Evolutionary conservation across 2,888 invertebrate species (phyloP).

Genomic region (Actias luna): DNA sequence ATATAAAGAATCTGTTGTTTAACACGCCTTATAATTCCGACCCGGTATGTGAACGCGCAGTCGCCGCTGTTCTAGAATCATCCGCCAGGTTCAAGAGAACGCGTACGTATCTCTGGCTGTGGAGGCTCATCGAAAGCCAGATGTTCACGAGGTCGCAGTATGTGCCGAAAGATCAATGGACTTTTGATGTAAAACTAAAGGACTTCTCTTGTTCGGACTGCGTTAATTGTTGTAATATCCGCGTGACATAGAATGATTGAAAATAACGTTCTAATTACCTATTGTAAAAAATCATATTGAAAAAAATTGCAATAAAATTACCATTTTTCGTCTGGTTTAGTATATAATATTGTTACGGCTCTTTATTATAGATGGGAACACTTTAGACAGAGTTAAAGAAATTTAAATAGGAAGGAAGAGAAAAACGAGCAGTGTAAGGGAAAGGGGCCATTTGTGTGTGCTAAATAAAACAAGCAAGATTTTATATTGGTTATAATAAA

Average conservation of each 20-base stretch:
- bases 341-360: too few relatives aligned
- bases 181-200: slow-evolving; percentile 30
- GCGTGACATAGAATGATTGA: not conserved
- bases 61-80: slow-evolving; percentile 52
- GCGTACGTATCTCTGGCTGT: slow-evolving; percentile 53
- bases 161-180: slow-evolving; percentile 53
- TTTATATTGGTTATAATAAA: slow-evolving; percentile 64
- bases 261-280: not conserved
- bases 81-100: slow-evolving; percentile 48
- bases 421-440: too few relatives aligned
- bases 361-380: too few relatives aligned
- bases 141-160: slow-evolving; percentile 44
- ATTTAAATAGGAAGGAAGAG: too few relatives aligned
- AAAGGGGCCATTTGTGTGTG: too few relatives aligned
- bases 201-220: slow-evolving; percentile 36
- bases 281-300: slow-evolving; percentile 3
- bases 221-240: slow-evolving; percentile 39
- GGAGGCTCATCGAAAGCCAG: slow-evolving; percentile 48
- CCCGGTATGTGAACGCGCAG: slow-evolving; percentile 53
- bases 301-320: not conserved
- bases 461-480: slow-evolving; percentile 50
- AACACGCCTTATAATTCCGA: slow-evolving; percentile 51
- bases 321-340: slow-evolving; percentile 4
- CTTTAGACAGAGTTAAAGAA: too few relatives aligned
- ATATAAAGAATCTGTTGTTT: slow-evolving; percentile 57